Evolutionary conservation across 2,888 invertebrate genomes (phyloP).

Genomic region (Aphrophora alni): DNA sequence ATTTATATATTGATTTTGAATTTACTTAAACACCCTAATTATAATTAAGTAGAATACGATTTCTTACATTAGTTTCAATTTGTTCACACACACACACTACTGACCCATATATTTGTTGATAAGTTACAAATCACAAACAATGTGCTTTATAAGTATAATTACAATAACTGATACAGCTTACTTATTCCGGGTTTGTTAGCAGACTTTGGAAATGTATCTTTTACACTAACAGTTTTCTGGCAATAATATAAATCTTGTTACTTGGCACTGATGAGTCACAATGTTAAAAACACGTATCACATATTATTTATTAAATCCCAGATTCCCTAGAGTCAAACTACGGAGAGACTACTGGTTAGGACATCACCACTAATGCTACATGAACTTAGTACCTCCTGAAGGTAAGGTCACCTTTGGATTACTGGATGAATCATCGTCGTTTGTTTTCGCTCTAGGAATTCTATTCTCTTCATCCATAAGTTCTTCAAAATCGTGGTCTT

Average conservation of each 20-base stretch:
- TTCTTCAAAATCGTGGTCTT: neutral
- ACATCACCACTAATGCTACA: neutral
- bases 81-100: too few relatives aligned
- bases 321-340: neutral
- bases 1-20: too few relatives aligned
- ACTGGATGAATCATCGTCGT: neutral
- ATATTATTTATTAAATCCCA: neutral
- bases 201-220: neutral
- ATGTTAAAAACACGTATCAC: neutral
- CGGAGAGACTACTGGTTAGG: neutral
- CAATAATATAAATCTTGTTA: neutral
- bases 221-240: neutral
- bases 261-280: neutral
- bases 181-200: neutral
- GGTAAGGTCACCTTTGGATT: neutral
- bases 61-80: too few relatives aligned
- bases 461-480: neutral
- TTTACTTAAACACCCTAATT: too few relatives aligned
- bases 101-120: neutral
- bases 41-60: too few relatives aligned
- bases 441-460: neutral
- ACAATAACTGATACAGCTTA: constrained; percentile 4
- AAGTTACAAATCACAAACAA: neutral
- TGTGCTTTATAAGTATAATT: neutral
- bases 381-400: neutral